A percentile compares a stretch with the other conserved stretches of the same genome.
Evolutionary conservation across 2,113 vertebrate species (phyloP).

Genomic region (Abramis brama): DNA sequence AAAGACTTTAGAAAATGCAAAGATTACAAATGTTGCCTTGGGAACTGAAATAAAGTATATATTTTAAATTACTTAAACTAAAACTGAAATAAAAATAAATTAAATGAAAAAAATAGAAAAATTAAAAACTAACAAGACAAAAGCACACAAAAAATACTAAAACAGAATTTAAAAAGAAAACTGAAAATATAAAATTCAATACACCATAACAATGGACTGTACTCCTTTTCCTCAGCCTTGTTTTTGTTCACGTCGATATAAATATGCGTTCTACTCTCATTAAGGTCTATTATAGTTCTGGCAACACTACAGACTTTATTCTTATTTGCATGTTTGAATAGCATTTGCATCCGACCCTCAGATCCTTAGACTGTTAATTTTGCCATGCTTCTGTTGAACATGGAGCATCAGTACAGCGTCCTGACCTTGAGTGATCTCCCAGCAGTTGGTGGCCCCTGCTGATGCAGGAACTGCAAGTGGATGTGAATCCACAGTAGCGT

Average conservation of each 20-base stretch:
- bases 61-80: background rate
- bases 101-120: background rate
- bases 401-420: conserved; percentile 10
- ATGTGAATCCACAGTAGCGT: conserved; percentile 20
- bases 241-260: background rate
- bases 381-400: background rate
- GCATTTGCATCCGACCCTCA: conserved; percentile 6
- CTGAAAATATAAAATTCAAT: background rate
- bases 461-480: conserved; percentile 2
- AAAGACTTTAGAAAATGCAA: background rate
- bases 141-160: background rate
- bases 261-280: background rate
- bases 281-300: background rate
- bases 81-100: background rate
- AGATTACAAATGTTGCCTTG: no score
- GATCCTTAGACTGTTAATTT: conserved; percentile 10
- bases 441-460: background rate
- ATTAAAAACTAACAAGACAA: background rate
- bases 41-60: background rate
- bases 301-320: background rate
- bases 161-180: background rate
- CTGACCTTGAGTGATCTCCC: conserved; percentile 27
- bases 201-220: background rate
- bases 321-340: background rate
- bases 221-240: background rate